phyloP scores from a whole-genome alignment of 2,113 vertebrate species.

The Ascaphus truei region DNA sequence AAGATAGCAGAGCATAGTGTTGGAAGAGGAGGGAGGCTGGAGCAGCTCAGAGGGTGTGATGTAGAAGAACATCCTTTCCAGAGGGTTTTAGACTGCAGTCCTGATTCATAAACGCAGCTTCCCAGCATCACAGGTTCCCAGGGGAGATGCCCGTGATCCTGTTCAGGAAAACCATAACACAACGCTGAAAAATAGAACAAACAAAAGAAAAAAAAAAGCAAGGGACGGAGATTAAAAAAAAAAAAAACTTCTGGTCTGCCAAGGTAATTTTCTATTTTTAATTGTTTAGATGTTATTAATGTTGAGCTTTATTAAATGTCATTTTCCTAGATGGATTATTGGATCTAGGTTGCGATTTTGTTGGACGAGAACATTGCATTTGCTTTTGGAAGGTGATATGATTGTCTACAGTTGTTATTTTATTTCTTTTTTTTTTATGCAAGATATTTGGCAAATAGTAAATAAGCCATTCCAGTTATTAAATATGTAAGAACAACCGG shows the following conservation, averaged over 20 bases:
- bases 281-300: background rate
- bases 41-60: slow-evolving; percentile 16
- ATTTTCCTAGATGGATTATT: too few relatives aligned
- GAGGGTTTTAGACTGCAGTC: background rate
- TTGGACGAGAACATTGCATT: background rate
- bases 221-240: too few relatives aligned
- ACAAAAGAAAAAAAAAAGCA: background rate
- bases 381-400: background rate
- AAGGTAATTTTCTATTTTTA: background rate
- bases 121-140: too few relatives aligned
- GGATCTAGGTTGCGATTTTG: background rate
- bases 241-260: background rate
- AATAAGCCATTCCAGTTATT: too few relatives aligned
- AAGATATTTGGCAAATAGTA: too few relatives aligned
- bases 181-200: background rate
- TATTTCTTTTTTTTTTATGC: too few relatives aligned
- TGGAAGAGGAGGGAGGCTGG: slow-evolving; percentile 5
- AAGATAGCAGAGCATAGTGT: background rate
- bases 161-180: background rate
- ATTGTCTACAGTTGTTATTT: too few relatives aligned
- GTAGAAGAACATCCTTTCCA: slow-evolving; percentile 9
- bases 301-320: too few relatives aligned
- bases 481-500: too few relatives aligned
- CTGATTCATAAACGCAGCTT: slow-evolving; percentile 2
- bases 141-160: background rate